Percentiles rank a stretch among this genome's conserved stretches.
Evolutionary conservation across 2,797 vertebrate species (phyloP).

Genomic region (Sylvia borin): DNA sequence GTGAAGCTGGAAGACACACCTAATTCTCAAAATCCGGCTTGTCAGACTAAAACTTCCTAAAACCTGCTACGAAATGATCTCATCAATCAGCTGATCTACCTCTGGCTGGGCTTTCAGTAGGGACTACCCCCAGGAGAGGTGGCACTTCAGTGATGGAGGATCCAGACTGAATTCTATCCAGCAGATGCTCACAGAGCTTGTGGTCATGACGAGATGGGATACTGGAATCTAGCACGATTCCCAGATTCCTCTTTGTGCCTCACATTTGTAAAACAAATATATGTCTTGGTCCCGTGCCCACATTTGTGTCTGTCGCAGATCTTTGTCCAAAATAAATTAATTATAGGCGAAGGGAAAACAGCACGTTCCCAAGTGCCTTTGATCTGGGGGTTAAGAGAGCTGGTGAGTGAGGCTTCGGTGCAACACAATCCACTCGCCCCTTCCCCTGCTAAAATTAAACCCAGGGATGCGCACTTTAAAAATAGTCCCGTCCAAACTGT

Average conservation of each 20-base stretch:
- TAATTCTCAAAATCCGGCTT: not conserved
- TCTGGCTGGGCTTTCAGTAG: not conserved
- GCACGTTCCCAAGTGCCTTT: constrained; percentile 2
- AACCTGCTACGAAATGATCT: not conserved
- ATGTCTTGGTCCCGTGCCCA: not conserved
- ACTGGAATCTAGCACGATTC: not conserved
- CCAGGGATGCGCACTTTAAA: constrained; percentile 19
- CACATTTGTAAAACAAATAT: constrained; percentile 24
- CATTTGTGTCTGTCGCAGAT: not conserved
- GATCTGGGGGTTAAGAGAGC: not conserved
- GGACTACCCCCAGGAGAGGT: not conserved
- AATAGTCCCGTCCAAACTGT: not conserved
- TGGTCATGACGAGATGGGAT: not conserved
- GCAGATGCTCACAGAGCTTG: not conserved
- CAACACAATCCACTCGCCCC: not conserved
- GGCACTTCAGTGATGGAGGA: not conserved
- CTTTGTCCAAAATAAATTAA: constrained; percentile 11
- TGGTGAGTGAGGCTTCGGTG: not conserved
- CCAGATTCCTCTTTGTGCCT: constrained; percentile 7
- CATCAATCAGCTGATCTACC: not conserved
- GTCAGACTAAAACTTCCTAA: not conserved
- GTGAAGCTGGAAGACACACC: not conserved
- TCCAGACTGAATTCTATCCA: not conserved
- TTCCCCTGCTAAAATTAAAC: constrained; percentile 30
- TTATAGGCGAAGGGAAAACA: constrained; percentile 2